A percentile compares a stretch with the other conserved stretches of the same genome.
Conservation (phyloP, 2,888 invertebrate genomes). For the Eugnorisma glareosa region DNA sequence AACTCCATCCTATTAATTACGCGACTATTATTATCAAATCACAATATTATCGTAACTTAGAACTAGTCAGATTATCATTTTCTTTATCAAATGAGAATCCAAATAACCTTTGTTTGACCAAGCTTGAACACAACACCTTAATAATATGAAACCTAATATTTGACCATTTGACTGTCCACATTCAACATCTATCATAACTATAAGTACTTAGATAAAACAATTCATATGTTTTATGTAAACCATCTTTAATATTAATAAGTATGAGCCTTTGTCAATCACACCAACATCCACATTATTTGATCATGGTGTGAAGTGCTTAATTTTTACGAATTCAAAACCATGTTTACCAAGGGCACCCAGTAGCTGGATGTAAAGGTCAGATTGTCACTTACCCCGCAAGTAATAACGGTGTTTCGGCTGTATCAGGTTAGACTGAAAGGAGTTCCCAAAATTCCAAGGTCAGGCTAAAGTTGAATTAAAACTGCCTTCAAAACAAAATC, state of each 20-base stretch:
- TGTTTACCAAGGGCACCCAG: neutral
- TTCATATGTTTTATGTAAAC: neutral
- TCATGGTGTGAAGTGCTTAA: neutral
- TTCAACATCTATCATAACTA: neutral
- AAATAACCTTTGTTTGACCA: conserved; percentile 16
- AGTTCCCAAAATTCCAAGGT: neutral
- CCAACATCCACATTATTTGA: neutral
- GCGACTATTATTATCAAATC: neutral
- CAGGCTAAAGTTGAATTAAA: neutral
- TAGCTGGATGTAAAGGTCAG: neutral
- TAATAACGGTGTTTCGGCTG: neutral
- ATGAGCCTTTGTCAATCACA: neutral
- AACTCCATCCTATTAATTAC: neutral
- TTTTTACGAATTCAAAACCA: neutral
- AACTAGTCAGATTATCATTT: neutral
- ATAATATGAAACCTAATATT: neutral
- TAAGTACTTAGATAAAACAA: neutral
- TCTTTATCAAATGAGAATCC: neutral
- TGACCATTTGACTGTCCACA: neutral
- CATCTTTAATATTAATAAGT: neutral
- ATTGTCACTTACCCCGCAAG: neutral
- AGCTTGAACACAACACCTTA: neutral
- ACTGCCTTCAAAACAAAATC: neutral
- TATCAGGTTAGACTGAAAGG: neutral
- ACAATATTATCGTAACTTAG: neutral